Conservation (phyloP, 2,113 vertebrate species). For the Merops nubicus region DNA sequence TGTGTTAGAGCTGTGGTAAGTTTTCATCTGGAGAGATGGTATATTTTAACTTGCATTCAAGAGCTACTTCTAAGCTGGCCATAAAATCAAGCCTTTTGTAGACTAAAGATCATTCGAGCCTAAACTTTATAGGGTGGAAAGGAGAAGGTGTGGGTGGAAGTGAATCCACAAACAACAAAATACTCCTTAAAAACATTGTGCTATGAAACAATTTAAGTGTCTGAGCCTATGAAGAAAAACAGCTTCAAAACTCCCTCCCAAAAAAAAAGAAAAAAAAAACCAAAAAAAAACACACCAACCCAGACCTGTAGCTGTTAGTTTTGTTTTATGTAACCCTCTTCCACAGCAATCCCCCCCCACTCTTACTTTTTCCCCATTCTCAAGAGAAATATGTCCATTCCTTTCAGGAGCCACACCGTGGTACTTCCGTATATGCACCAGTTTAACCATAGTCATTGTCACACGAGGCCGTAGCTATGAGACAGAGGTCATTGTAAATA, state of each 20-base stretch:
- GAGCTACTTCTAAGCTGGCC: background rate
- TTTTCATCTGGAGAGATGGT: background rate
- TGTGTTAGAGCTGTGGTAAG: background rate
- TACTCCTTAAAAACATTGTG: background rate
- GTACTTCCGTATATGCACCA: background rate
- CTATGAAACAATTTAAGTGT: background rate
- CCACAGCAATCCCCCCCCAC: background rate
- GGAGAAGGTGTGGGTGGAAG: background rate
- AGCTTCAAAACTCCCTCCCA: background rate
- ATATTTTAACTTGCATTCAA: background rate
- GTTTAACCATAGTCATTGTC: background rate
- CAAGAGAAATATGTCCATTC: background rate
- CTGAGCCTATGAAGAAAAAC: background rate
- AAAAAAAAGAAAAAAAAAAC: too few relatives aligned
- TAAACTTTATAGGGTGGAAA: background rate
- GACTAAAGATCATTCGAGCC: background rate
- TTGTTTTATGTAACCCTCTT: background rate
- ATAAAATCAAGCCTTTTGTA: background rate
- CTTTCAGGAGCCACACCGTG: background rate
- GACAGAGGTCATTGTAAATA: background rate
- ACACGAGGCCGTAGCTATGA: rapidly evolving
- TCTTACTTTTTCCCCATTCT: background rate
- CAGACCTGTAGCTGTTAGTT: background rate
- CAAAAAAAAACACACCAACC: too few relatives aligned
- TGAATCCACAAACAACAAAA: background rate